Percentiles rank a stretch among this genome's conserved stretches.
Evolutionary conservation across 2,888 invertebrate genomes (phyloP).

Genomic region (Eristalis pertinax): DNA sequence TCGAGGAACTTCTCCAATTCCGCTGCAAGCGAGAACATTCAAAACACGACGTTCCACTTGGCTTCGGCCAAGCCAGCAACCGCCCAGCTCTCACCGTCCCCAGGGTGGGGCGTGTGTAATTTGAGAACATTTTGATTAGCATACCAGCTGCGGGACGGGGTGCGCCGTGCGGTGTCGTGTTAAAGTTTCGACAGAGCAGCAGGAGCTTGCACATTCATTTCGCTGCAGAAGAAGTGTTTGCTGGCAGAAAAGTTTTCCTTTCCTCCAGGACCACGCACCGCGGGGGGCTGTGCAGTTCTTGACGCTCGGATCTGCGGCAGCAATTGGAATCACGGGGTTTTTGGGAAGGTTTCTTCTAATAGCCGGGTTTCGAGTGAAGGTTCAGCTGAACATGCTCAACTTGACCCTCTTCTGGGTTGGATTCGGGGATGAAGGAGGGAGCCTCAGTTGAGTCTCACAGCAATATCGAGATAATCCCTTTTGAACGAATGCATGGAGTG

Average conservation of each 20-base stretch:
- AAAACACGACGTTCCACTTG: constrained; percentile 24
- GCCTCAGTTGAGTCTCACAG: not conserved
- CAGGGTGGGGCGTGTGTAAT: constrained; percentile 26
- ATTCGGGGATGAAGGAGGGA: not conserved
- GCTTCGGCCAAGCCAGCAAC: not conserved
- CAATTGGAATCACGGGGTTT: not conserved
- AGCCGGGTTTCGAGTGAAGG: not conserved
- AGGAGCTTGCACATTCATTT: not conserved
- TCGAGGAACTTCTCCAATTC: constrained; percentile 27
- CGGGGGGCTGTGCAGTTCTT: not conserved
- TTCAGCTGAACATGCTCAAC: not conserved
- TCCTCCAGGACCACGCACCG: not conserved
- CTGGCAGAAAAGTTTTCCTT: not conserved
- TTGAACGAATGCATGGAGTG: not conserved
- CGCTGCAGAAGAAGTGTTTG: not conserved
- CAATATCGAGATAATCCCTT: not conserved
- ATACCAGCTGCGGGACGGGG: not conserved
- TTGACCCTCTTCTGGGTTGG: not conserved
- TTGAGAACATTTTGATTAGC: constrained; percentile 45
- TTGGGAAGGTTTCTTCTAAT: not conserved
- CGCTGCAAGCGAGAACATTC: constrained; percentile 11
- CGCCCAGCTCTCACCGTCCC: not conserved
- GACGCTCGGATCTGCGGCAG: not conserved
- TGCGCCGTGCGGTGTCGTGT: not conserved
- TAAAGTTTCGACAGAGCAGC: not conserved